Percentiles rank a stretch among this genome's conserved stretches.
These are phyloP conservation scores for Xyrichtys novacula DNA, from an alignment of 2,797 vertebrate genomes.

Conservation along the genomic window DNA sequence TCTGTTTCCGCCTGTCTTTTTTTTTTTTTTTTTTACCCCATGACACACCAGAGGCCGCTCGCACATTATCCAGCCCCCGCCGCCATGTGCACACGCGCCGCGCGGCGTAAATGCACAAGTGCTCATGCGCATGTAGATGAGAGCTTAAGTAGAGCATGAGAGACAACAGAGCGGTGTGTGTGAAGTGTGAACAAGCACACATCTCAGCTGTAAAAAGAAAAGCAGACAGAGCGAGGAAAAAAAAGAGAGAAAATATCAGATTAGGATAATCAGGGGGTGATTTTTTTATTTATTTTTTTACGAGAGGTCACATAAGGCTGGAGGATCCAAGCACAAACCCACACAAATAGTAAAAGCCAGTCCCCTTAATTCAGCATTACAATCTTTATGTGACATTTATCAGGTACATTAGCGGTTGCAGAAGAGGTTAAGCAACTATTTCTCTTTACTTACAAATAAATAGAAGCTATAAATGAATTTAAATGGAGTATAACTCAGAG, in stretches of 20 bases:
- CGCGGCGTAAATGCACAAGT: conserved; percentile 4
- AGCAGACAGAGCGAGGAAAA: background rate
- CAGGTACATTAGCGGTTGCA: too few relatives aligned
- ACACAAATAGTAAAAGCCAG: too few relatives aligned
- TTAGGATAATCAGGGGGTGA: conserved; percentile 34
- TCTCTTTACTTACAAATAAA: too few relatives aligned
- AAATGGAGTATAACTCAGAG: too few relatives aligned
- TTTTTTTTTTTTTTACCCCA: background rate
- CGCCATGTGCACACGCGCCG: background rate
- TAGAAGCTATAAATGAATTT: too few relatives aligned
- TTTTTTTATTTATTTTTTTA: background rate
- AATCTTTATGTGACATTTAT: too few relatives aligned
- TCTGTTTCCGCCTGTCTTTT: conserved; percentile 12
- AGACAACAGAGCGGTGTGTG: conserved; percentile 42
- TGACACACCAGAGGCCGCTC: conserved; percentile 31
- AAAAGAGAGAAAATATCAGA: conserved; percentile 22
- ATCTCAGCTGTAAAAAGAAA: conserved; percentile 22
- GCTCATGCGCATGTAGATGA: conserved; percentile 38
- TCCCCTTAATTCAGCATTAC: too few relatives aligned
- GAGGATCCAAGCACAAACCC: too few relatives aligned
- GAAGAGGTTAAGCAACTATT: too few relatives aligned
- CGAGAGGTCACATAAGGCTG: background rate
- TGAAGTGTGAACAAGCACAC: conserved; percentile 43
- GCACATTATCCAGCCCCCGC: conserved; percentile 14
- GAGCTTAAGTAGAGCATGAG: conserved; percentile 60